Evolutionary conservation across 2,888 invertebrate species (phyloP).

Genomic region (Megastigmus dorsalis): DNA sequence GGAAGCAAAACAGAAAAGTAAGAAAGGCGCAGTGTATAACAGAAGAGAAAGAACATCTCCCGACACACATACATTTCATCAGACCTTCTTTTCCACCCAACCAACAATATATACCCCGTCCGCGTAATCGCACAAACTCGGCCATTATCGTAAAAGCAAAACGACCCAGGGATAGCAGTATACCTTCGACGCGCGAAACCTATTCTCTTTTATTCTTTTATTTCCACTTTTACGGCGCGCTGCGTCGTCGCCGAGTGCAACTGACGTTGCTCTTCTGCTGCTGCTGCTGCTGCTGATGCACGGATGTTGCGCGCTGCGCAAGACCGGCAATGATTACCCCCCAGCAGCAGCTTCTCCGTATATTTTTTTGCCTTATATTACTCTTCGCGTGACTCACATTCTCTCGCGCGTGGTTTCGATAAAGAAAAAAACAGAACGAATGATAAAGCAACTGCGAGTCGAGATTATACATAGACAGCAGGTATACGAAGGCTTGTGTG

Average conservation of each 20-base stretch:
- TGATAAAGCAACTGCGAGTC: conserved; percentile 24
- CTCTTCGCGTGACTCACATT: conserved; percentile 14
- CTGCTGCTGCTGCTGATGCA: too few relatives aligned
- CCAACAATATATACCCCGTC: background rate
- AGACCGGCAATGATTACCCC: conserved; percentile 12
- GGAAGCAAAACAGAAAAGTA: too few relatives aligned
- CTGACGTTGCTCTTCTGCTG: too few relatives aligned
- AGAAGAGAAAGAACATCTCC: background rate
- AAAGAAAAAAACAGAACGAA: conserved; percentile 12
- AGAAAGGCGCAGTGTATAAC: too few relatives aligned
- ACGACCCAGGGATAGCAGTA: conserved; percentile 8
- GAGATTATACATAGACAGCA: background rate
- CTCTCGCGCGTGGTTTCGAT: background rate
- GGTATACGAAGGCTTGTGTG: background rate
- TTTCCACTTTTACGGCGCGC: conserved; percentile 21
- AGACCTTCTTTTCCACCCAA: background rate
- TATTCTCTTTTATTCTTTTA: background rate
- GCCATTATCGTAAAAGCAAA: conserved; percentile 41
- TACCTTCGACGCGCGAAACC: background rate
- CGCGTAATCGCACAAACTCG: conserved; percentile 11
- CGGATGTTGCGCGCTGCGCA: too few relatives aligned
- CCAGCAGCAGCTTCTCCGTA: background rate
- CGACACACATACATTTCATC: conserved; percentile 5
- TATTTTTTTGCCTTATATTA: conserved; percentile 4
- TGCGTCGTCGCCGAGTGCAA: background rate